phyloP scores from a whole-genome alignment of 2,797 vertebrate species.

The Chrosomus eos region DNA sequence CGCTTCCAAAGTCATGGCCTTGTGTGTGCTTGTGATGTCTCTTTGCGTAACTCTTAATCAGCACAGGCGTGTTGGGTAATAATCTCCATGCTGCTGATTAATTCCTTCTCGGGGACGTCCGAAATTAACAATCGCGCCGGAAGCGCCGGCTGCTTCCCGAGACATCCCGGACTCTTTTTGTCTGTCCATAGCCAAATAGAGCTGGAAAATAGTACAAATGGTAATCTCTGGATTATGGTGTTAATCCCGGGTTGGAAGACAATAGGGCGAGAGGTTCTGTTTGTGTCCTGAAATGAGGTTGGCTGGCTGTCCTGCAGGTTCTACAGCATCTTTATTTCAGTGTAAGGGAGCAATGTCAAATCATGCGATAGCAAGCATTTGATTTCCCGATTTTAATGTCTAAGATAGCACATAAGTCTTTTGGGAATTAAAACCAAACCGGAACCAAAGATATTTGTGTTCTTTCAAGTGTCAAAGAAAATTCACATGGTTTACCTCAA shows the following conservation, averaged over 20 bases:
- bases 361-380: background rate
- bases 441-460: slow-evolving; percentile 19
- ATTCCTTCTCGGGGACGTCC: slow-evolving; percentile 14
- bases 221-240: slow-evolving; percentile 54
- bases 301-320: background rate
- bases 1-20: background rate
- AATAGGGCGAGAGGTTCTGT: slow-evolving; percentile 19
- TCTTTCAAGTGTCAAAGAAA: slow-evolving; percentile 22
- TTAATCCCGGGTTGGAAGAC: slow-evolving; percentile 49
- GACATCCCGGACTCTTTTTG: background rate
- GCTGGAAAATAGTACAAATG: slow-evolving; percentile 30
- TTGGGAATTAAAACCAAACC: slow-evolving; percentile 10
- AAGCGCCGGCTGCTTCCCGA: slow-evolving; percentile 15
- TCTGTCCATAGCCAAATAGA: slow-evolving; percentile 1
- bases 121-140: slow-evolving; percentile 29
- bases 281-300: background rate
- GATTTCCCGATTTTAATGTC: background rate
- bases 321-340: too few species aligned
- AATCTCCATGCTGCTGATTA: slow-evolving; percentile 41
- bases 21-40: background rate
- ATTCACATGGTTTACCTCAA: slow-evolving; percentile 60
- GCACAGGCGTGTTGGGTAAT: slow-evolving; percentile 29
- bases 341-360: background rate
- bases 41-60: slow-evolving; percentile 49
- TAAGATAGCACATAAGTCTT: background rate